Conservation (phyloP, 2,797 vertebrate species). For the Pantherophis alleghaniensis region DNA sequence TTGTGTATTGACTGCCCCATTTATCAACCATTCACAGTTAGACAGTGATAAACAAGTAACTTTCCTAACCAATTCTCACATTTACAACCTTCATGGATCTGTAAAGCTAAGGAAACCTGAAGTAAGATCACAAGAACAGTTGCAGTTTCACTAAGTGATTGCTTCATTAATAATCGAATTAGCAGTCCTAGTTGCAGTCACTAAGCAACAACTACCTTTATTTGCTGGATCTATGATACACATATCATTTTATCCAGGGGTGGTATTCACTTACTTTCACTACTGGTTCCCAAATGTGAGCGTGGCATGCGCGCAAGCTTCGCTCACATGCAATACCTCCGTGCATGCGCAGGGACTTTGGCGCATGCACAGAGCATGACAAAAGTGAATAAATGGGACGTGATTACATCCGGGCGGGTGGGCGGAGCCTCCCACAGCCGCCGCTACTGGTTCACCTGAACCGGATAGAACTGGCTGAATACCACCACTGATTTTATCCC, state of each 20-base stretch:
- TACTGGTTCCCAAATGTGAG: no score
- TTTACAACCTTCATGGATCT: background rate
- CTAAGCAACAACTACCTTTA: background rate
- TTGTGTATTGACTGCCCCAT: background rate
- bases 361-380: no score
- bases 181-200: background rate
- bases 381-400: no score
- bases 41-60: background rate
- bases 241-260: background rate
- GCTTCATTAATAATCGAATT: background rate
- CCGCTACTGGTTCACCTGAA: no score
- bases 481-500: background rate
- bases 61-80: background rate
- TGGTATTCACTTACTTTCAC: no score
- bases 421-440: no score
- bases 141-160: background rate
- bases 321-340: no score
- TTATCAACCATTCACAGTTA: background rate
- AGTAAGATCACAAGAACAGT: background rate
- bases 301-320: no score
- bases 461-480: no score
- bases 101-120: background rate
- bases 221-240: background rate
- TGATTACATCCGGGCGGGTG: no score
- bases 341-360: no score